These are phyloP conservation scores for Dinocampus coccinellae DNA, from an alignment of 2,888 invertebrate genomes.

Conservation along the genomic window DNA sequence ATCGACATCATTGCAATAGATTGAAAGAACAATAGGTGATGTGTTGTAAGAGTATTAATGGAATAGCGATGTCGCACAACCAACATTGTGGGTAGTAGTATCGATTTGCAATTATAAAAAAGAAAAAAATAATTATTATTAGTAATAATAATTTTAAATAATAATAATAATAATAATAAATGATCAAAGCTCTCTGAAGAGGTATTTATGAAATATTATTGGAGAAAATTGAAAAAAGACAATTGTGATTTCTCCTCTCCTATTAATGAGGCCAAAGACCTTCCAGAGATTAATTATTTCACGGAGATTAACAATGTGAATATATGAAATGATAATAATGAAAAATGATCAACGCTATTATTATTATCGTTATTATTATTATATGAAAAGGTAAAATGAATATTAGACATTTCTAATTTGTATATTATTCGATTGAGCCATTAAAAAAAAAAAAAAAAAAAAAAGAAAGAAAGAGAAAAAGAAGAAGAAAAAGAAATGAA, in stretches of 20 bases:
- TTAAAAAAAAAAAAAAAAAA: neutral
- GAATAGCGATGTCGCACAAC: neutral
- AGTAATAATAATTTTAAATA: neutral
- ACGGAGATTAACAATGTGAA: neutral
- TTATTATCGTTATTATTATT: too few relatives aligned
- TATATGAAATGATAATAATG: neutral
- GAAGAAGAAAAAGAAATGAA: too few relatives aligned
- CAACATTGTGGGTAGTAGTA: neutral
- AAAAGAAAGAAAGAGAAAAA: neutral
- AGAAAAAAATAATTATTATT: neutral
- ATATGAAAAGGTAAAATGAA: neutral
- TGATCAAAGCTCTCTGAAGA: neutral
- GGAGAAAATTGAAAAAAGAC: neutral
- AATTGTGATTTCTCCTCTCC: neutral
- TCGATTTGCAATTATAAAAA: neutral
- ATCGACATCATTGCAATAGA: neutral
- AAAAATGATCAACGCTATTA: neutral
- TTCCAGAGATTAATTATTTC: neutral
- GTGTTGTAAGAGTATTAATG: neutral
- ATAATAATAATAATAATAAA: neutral
- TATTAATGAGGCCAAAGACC: neutral
- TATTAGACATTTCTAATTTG: neutral
- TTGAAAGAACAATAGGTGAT: constrained; percentile 1
- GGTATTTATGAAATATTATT: neutral
- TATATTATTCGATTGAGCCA: neutral